Conservation (phyloP, 2,888 invertebrate genomes). For the Tinea pellionella region DNA sequence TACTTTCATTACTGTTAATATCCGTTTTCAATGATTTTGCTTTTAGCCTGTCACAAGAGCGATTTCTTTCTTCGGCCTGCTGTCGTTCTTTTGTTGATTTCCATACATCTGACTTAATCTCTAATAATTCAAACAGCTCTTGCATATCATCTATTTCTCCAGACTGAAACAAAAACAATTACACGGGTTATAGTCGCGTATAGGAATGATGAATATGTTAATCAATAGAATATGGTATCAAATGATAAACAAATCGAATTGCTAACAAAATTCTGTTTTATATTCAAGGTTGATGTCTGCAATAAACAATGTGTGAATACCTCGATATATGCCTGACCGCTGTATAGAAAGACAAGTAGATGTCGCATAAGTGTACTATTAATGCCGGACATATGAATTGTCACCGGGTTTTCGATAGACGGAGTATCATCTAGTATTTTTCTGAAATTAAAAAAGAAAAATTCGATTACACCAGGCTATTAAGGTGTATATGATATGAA, state of each 20-base stretch:
- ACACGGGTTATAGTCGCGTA: conserved; percentile 13
- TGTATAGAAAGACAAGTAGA: conserved; percentile 86
- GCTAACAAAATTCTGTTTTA: background rate
- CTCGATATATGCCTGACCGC: conserved; percentile 86
- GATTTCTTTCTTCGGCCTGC: conserved; percentile 59
- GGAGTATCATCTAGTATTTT: conserved; percentile 80
- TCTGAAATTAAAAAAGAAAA: conserved; percentile 42
- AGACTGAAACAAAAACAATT: conserved; percentile 65
- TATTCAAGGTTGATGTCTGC: conserved; percentile 5
- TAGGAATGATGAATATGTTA: background rate
- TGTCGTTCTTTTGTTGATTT: conserved; percentile 67
- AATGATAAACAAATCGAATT: conserved; percentile 4
- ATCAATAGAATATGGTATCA: conserved; percentile 5
- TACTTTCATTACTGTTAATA: conserved; percentile 64
- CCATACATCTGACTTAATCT: conserved; percentile 87
- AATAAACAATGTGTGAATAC: conserved; percentile 42
- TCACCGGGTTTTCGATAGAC: conserved; percentile 76
- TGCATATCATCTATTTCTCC: conserved; percentile 85
- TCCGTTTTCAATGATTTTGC: conserved; percentile 58
- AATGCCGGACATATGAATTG: conserved; percentile 87
- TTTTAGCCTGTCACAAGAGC: conserved; percentile 62
- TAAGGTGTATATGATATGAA: too few relatives aligned
- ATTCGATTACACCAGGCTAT: too few relatives aligned
- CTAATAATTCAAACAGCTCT: conserved; percentile 83
- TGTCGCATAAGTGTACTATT: conserved; percentile 83